Evolutionary conservation across 2,888 invertebrate species (phyloP).

Genomic region (Drosophila macrothrix): DNA sequence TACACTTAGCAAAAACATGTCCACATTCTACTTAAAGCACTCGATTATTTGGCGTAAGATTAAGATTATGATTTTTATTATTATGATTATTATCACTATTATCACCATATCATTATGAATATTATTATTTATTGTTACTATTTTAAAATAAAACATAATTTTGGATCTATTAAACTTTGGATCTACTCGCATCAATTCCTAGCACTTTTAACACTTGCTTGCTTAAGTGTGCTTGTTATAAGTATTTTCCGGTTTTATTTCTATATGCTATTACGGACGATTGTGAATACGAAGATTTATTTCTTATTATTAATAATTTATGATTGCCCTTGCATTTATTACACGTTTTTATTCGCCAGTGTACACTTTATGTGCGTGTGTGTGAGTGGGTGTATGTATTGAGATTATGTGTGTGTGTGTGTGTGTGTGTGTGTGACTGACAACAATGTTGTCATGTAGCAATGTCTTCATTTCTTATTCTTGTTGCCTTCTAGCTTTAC

Average conservation of each 20-base stretch:
- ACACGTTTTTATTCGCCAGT: not conserved
- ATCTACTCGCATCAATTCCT: not conserved
- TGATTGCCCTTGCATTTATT: not conserved
- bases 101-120: too few species aligned
- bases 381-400: not conserved
- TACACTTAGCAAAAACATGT: not conserved
- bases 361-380: not conserved
- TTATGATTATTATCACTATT: rapidly evolving
- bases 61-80: not conserved
- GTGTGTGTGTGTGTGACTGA: conserved; percentile 18
- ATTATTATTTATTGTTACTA: not conserved
- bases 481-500: conserved; percentile 28
- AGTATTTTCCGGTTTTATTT: not conserved
- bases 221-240: not conserved
- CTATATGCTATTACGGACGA: not conserved
- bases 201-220: not conserved
- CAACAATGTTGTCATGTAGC: conserved; percentile 67
- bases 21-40: not conserved
- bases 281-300: not conserved
- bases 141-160: not conserved
- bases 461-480: conserved; percentile 57
- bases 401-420: conserved; percentile 2
- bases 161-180: too few species aligned
- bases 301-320: not conserved
- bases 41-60: not conserved